These are phyloP conservation scores for Ageneiosus marmoratus DNA, from an alignment of 2,113 vertebrate genomes.

Conservation along the genomic window DNA sequence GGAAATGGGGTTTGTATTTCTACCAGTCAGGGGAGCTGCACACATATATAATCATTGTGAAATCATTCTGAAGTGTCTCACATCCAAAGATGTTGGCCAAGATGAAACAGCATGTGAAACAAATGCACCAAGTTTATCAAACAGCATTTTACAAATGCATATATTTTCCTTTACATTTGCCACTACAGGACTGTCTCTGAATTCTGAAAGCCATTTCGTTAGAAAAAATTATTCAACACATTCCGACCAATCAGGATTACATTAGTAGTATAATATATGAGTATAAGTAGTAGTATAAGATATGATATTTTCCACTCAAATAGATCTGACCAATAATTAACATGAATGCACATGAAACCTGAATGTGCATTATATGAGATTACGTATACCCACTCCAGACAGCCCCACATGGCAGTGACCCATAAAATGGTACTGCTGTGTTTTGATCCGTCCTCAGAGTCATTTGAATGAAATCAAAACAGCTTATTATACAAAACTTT, in stretches of 20 bases:
- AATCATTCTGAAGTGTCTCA: conserved; percentile 3
- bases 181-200: neutral
- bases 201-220: conserved; percentile 9
- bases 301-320: too few species aligned
- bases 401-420: neutral
- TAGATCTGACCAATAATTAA: neutral
- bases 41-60: neutral
- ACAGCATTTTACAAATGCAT: neutral
- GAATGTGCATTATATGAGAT: neutral
- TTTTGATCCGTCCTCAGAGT: neutral
- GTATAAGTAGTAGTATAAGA: too few species aligned
- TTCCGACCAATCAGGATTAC: neutral
- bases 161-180: neutral
- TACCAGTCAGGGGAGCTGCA: neutral
- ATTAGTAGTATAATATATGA: too few species aligned
- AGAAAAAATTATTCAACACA: neutral
- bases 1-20: too few species aligned
- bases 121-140: neutral
- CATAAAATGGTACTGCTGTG: neutral
- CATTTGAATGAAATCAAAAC: conserved; percentile 18
- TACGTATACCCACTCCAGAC: neutral
- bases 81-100: neutral
- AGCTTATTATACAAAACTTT: neutral
- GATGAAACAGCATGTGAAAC: too few species aligned
- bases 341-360: too few species aligned